phyloP scores from a whole-genome alignment of 2,797 vertebrate species.

The Tokudaia muenninki region DNA sequence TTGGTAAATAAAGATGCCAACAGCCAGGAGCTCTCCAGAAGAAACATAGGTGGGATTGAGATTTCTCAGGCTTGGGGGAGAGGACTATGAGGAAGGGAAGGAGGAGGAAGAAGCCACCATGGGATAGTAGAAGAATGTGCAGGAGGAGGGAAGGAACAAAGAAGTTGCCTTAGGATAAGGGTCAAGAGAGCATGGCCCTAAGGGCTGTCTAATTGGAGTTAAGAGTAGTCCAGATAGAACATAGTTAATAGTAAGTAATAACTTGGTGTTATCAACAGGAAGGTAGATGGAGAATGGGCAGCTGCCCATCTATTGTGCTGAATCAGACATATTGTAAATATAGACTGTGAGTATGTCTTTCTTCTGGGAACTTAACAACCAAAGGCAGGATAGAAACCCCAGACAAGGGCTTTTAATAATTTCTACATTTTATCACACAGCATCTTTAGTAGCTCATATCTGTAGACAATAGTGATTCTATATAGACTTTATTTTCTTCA shows the following conservation, averaged over 20 bases:
- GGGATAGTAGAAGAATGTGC: background rate
- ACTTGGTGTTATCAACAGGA: background rate
- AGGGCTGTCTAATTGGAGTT: background rate
- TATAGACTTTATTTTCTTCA: background rate
- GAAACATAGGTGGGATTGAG: background rate
- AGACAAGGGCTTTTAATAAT: background rate
- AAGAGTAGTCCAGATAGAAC: background rate
- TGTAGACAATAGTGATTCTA: background rate
- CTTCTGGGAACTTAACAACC: background rate
- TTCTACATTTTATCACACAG: background rate
- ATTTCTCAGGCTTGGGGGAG: background rate
- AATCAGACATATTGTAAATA: background rate
- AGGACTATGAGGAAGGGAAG: background rate
- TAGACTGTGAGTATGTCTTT: background rate
- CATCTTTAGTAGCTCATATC: background rate
- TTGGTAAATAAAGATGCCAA: background rate
- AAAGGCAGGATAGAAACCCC: background rate
- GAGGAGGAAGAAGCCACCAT: background rate
- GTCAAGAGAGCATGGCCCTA: background rate
- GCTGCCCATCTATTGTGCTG: background rate
- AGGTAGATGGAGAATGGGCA: background rate
- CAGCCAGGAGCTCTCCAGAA: background rate
- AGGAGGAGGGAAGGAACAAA: background rate
- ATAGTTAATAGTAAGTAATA: background rate
- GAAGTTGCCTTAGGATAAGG: background rate